Evolutionary conservation across 2,888 invertebrate genomes (phyloP).

Genomic region (Nipponacmea schrenckii): DNA sequence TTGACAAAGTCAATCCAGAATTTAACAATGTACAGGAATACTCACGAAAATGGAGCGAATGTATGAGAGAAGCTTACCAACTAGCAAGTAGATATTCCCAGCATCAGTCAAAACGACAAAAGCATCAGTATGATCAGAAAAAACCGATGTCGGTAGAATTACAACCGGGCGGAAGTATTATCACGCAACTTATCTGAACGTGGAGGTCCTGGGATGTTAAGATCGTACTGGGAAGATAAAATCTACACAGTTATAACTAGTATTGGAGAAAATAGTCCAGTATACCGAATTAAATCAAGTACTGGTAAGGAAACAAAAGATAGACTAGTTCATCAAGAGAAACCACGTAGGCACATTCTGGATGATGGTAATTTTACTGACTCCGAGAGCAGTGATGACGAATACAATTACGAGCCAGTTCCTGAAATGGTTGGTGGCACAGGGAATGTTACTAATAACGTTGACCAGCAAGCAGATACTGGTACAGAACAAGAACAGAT

Average conservation of each 20-base stretch:
- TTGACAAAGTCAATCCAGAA: background rate
- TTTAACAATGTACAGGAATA: background rate
- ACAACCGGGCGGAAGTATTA: constrained; percentile 16
- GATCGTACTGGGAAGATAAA: constrained; percentile 24
- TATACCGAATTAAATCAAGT: constrained; percentile 16
- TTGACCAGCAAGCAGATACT: no score
- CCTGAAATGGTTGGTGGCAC: no score
- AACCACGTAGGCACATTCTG: no score
- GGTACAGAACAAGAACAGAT: no score
- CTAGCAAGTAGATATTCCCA: background rate
- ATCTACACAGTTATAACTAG: constrained; percentile 11
- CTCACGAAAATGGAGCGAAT: constrained; percentile 8
- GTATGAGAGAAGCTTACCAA: constrained; percentile 13
- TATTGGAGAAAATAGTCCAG: constrained; percentile 19
- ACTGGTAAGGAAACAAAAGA: background rate
- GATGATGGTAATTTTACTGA: no score
- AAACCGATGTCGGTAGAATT: background rate
- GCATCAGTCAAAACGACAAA: background rate
- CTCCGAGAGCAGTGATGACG: no score
- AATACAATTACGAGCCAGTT: no score
- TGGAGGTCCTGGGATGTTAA: constrained; percentile 18
- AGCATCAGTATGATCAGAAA: background rate
- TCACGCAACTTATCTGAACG: constrained; percentile 19
- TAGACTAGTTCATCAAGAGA: background rate
- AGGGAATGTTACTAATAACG: no score